Percentiles rank a stretch among this genome's conserved stretches.
phyloP scores from a whole-genome alignment of 2,888 invertebrate species.

The Tetragonisca angustula region DNA sequence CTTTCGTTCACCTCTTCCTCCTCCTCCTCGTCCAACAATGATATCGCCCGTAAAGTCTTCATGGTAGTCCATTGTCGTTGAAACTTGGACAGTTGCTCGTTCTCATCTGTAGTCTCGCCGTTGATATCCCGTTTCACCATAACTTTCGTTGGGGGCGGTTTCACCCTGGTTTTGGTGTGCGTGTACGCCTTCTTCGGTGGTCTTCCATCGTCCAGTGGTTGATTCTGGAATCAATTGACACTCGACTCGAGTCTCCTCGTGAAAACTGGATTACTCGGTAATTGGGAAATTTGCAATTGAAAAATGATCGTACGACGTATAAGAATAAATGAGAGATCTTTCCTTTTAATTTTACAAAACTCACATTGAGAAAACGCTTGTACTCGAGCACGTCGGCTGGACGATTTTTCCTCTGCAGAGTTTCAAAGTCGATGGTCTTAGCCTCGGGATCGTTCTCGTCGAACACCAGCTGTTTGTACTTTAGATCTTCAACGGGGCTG shows the following conservation, averaged over 20 bases:
- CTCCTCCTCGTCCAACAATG: conserved; percentile 55
- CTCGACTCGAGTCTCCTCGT: background rate
- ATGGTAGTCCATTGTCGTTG: conserved; percentile 33
- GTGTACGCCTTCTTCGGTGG: conserved; percentile 76
- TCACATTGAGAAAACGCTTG: conserved; percentile 78
- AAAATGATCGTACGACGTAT: too few species aligned
- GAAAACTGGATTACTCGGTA: background rate
- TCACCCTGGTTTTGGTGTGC: conserved; percentile 69
- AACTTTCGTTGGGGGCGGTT: conserved; percentile 72
- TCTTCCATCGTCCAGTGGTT: conserved; percentile 71
- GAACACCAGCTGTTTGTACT: conserved; percentile 62
- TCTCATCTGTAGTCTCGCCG: background rate
- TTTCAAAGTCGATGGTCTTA: conserved; percentile 75
- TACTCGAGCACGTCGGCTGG: conserved; percentile 78
- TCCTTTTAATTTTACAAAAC: conserved; percentile 2
- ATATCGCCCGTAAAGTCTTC: conserved; percentile 47
- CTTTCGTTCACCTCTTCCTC: conserved; percentile 60
- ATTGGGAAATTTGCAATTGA: too few species aligned
- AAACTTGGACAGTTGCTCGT: conserved; percentile 7
- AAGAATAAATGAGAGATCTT: too few species aligned
- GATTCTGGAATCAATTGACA: conserved; percentile 70
- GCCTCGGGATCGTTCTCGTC: conserved; percentile 68
- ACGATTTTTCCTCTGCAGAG: conserved; percentile 75
- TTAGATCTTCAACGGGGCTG: conserved; percentile 45
- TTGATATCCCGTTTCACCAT: conserved; percentile 74